Evolutionary conservation across 2,888 invertebrate species (phyloP).

Genomic region (Blera fallax): DNA sequence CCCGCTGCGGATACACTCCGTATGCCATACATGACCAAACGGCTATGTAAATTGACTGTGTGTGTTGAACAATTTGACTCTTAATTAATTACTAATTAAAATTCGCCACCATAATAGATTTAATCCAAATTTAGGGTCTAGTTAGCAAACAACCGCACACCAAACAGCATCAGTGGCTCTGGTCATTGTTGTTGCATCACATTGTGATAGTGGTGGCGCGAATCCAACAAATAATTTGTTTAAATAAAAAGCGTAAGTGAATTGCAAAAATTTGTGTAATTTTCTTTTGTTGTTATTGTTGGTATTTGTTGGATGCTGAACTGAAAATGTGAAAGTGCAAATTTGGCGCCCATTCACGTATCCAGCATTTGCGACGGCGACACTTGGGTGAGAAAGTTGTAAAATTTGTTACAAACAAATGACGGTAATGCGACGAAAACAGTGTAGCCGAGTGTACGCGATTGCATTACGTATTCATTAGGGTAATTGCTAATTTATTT

Average conservation of each 20-base stretch:
- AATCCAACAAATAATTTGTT: slow-evolving; percentile 12
- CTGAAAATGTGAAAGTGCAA: slow-evolving; percentile 38
- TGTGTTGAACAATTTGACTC: slow-evolving; percentile 54
- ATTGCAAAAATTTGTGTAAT: slow-evolving; percentile 28
- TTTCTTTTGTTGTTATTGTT: background rate
- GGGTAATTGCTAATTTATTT: slow-evolving; percentile 4
- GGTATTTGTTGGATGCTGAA: background rate
- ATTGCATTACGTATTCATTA: background rate
- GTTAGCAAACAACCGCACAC: background rate
- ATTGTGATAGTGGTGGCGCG: slow-evolving; percentile 18
- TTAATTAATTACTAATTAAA: slow-evolving; percentile 66
- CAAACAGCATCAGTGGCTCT: background rate
- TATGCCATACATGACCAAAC: background rate
- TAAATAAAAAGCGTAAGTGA: slow-evolving; percentile 15
- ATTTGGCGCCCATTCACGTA: slow-evolving; percentile 45
- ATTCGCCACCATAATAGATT: slow-evolving; percentile 36
- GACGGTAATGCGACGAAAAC: background rate
- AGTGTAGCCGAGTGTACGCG: background rate
- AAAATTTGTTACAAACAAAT: background rate
- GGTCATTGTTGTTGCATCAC: slow-evolving; percentile 25
- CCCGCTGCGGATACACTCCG: background rate
- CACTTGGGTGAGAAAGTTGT: slow-evolving; percentile 21
- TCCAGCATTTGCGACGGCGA: background rate
- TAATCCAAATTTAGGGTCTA: slow-evolving; percentile 41
- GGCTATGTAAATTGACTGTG: slow-evolving; percentile 34